Percentiles rank a stretch among this genome's conserved stretches.
These are phyloP conservation scores for Drosophila nr. fundita DNA, from an alignment of 2,888 invertebrate genomes.

Conservation along the genomic window DNA sequence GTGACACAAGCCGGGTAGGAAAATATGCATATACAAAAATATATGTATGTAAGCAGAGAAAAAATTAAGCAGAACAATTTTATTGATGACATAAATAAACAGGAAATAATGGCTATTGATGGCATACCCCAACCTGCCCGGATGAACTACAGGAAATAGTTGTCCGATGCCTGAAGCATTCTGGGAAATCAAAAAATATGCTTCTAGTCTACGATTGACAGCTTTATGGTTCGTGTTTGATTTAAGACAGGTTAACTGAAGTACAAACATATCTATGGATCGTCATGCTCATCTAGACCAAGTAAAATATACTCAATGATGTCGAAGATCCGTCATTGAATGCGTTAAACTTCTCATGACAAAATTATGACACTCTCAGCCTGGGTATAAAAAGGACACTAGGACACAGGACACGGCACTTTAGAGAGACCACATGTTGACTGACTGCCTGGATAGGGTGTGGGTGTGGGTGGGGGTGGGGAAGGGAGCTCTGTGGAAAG, in stretches of 20 bases:
- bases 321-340: background rate
- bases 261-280: background rate
- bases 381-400: conserved; percentile 37
- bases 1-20: background rate
- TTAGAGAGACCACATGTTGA: conserved; percentile 6
- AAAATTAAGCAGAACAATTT: background rate
- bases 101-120: background rate
- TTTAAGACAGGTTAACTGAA: background rate
- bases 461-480: background rate
- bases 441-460: conserved; percentile 5
- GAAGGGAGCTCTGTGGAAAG: background rate
- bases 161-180: background rate
- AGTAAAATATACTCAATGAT: background rate
- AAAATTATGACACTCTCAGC: background rate
- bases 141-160: background rate
- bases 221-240: background rate
- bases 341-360: background rate
- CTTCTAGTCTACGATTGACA: background rate
- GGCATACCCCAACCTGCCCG: background rate
- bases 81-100: background rate
- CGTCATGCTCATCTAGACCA: background rate
- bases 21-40: background rate
- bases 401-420: conserved; percentile 24
- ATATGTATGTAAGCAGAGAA: background rate
- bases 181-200: background rate